Evolutionary conservation across 1,140 invertebrate genomes (phyloP).

Genomic region (Drosophila serrata): DNA sequence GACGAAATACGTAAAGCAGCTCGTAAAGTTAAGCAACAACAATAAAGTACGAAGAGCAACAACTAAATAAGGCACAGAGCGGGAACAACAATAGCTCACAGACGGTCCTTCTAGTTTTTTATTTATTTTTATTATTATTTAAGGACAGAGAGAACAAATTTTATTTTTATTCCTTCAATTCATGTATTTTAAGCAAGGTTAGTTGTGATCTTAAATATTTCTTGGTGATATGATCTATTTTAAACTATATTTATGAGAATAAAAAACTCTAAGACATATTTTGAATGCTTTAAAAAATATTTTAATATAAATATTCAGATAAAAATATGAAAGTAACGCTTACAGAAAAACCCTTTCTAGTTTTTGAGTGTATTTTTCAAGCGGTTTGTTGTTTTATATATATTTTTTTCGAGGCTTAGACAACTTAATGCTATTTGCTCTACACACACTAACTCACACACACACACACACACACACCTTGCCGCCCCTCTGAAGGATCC

Average conservation of each 20-base stretch:
- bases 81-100: conserved; percentile 58
- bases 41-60: conserved; percentile 65
- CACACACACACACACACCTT: conserved; percentile 26
- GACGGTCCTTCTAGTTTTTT: conserved; percentile 1
- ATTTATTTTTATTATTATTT: conserved; percentile 35
- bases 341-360: too few relatives aligned
- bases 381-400: conserved; percentile 38
- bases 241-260: not conserved
- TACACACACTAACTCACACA: conserved; percentile 33
- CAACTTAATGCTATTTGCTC: conserved; percentile 81
- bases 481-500: conserved; percentile 1
- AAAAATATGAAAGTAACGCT: not conserved
- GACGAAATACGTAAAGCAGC: conserved; percentile 76
- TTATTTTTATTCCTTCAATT: not conserved
- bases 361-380: conserved; percentile 18
- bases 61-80: conserved; percentile 71
- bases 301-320: not conserved
- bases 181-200: not conserved
- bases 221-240: not conserved
- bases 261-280: not conserved
- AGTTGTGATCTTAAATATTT: not conserved
- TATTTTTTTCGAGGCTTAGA: conserved; percentile 69
- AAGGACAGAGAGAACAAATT: not conserved
- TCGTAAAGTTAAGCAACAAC: conserved; percentile 73
- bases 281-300: not conserved